These are phyloP conservation scores for Teleogryllus occipitalis DNA, from an alignment of 1,140 invertebrate species.

Conservation along the genomic window DNA sequence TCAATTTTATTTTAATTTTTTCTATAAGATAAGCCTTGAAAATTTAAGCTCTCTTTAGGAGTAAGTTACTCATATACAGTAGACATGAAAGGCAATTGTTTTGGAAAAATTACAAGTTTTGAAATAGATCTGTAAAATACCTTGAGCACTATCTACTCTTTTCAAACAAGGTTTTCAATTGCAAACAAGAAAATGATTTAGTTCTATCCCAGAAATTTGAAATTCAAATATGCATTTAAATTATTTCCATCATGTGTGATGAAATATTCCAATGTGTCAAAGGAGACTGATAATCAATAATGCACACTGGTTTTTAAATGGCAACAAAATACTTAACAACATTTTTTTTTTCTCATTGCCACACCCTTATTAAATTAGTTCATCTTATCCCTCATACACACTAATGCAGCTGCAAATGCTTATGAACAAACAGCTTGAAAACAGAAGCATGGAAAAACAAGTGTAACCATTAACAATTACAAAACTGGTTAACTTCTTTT, in stretches of 20 bases:
- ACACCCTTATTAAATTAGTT: background rate
- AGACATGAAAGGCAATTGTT: background rate
- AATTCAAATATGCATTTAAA: no score
- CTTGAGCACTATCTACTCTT: no score
- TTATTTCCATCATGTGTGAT: no score
- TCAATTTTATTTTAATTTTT: background rate
- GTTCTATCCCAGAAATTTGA: no score
- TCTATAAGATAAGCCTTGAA: background rate
- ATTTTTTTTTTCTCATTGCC: no score
- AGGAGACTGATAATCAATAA: no score
- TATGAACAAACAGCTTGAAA: background rate
- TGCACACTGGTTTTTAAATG: no score
- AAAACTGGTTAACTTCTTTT: background rate
- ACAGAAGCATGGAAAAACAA: background rate
- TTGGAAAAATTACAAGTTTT: background rate
- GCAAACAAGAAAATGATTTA: no score
- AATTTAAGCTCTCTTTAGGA: background rate
- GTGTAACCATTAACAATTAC: constrained; percentile 5
- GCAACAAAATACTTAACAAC: no score
- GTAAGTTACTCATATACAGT: background rate
- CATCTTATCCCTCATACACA: background rate
- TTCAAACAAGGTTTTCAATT: no score
- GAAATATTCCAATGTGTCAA: no score
- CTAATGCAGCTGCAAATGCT: background rate
- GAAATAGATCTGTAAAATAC: background rate